Evolutionary conservation across 2,797 vertebrate species (phyloP), one percentile per base, ranked within the genome.

Genomic region (Poecile montanus): DNA sequence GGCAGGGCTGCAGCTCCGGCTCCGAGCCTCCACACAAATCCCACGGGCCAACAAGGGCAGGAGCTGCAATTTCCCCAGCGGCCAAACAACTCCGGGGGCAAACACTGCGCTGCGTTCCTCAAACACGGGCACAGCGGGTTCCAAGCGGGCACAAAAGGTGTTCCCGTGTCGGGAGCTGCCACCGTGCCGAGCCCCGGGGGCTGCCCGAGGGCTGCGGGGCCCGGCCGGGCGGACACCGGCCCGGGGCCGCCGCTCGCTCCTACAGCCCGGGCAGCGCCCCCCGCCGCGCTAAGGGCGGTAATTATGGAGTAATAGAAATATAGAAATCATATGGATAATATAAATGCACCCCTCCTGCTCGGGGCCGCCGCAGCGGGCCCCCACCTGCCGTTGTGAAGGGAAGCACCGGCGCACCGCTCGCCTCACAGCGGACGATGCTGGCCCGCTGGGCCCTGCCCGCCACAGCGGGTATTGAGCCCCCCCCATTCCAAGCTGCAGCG

Each of bases 141-240:
- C 91, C 44, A 12, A 27, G 50, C 0, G 71, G 67, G 57, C 73
- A 57, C 45, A 5, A 11, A n/a, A 2, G 3, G 0, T 4, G 2
- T 18, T 42, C 13, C 19, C 11, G 2, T 0, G 25, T 0, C 12
- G 16, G 27, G 8, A 6, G 63, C 20, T 4, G 65, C 1, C 54
- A 5, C 7, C 10, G 47, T 6, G 18, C 47, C 38, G 9, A 10
- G 50, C 3, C 10, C 2, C 10, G 1, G 58, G 72, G 63, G 47
- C 48, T 38, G 32, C 13, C 53, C 53, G 29, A 32, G 53, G 14
- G 38, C 61, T 12, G 44, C 36, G 32, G 63, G 63, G 23, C 45
- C 22, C 29, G 21, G 40, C 61, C 20, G 38, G 38, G 60, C 34
- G 17, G 6, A 56, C 70, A 25, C 36, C 9, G 70, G 16, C 30